Evolutionary conservation across 2,113 vertebrate species (phyloP).

Genomic region (Sander lucioperca): DNA sequence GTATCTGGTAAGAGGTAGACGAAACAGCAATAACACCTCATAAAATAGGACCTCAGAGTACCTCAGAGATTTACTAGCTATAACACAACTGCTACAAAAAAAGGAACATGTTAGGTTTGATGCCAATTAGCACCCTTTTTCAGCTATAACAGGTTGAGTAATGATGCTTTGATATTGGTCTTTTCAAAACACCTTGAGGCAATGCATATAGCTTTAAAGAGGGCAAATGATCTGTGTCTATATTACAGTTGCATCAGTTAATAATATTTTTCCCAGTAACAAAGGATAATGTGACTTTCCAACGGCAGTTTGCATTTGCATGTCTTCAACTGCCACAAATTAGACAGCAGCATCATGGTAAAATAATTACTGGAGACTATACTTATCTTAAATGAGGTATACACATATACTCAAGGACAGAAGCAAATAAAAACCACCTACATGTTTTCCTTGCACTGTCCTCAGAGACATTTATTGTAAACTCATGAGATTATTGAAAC

Average conservation of each 20-base stretch:
- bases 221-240: constrained; percentile 3
- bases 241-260: constrained; percentile 10
- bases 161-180: constrained; percentile 3
- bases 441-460: not conserved
- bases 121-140: no score
- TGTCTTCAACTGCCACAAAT: constrained; percentile 22
- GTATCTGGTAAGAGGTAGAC: no score
- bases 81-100: no score
- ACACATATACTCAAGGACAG: not conserved
- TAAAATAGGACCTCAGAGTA: no score
- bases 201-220: not conserved
- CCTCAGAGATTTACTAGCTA: no score
- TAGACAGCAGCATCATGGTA: constrained; percentile 15
- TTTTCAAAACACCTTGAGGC: constrained; percentile 45
- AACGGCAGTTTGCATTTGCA: constrained; percentile 10
- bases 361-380: not conserved
- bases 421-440: constrained; percentile 1
- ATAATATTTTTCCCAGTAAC: constrained; percentile 8
- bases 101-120: no score
- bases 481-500: constrained; percentile 14
- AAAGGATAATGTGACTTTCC: constrained; percentile 26
- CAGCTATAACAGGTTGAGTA: constrained; percentile 9
- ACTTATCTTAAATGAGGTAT: not conserved
- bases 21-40: no score
- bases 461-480: constrained; percentile 11